phyloP scores from a whole-genome alignment of 1,140 invertebrate species.

The Brachionus calyciflorus region DNA sequence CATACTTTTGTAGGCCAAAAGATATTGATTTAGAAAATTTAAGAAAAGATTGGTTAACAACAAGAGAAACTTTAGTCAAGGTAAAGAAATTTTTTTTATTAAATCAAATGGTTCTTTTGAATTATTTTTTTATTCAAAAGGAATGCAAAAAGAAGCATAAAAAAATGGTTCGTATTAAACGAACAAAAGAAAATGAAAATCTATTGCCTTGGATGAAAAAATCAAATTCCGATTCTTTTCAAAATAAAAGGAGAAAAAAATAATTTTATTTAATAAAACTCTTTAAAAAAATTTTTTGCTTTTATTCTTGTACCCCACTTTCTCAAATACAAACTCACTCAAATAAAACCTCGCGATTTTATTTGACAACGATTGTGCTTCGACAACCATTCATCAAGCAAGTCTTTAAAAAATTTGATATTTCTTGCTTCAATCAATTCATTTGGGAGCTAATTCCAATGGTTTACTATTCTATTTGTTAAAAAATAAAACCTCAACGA shows the following conservation, averaged over 20 bases:
- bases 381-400: too few species aligned
- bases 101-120: neutral
- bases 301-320: too few species aligned
- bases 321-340: too few species aligned
- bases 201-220: constrained; percentile 38
- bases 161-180: constrained; percentile 44
- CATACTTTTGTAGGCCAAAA: constrained; percentile 34
- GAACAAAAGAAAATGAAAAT: constrained; percentile 37
- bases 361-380: too few species aligned
- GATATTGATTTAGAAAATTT: constrained; percentile 13
- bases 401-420: too few species aligned
- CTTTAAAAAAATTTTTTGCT: too few species aligned
- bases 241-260: constrained; percentile 16
- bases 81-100: neutral
- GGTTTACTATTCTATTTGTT: too few species aligned
- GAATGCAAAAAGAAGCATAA: constrained; percentile 42
- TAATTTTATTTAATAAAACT: neutral
- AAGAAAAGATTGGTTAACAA: constrained; percentile 40
- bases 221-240: neutral
- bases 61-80: neutral
- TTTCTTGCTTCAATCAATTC: too few species aligned
- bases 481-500: too few species aligned
- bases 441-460: too few species aligned
- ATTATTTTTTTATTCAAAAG: neutral
- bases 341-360: too few species aligned